These are phyloP conservation scores for Apamea sordens DNA, from an alignment of 2,888 invertebrate species.

Conservation along the genomic window DNA sequence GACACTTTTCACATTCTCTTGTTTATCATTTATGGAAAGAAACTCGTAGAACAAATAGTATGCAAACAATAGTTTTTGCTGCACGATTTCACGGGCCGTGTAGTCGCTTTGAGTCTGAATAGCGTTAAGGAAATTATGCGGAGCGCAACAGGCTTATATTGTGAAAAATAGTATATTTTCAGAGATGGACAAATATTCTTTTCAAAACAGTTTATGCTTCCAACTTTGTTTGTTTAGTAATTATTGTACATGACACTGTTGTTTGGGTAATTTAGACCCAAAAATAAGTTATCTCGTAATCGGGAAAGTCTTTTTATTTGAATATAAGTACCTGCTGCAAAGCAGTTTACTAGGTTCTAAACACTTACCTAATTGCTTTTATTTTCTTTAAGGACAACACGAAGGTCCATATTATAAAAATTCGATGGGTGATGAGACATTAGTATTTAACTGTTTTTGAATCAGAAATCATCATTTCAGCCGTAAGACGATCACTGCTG, in stretches of 20 bases:
- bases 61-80: slow-evolving; percentile 44
- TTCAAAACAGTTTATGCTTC: not conserved
- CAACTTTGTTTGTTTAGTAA: not conserved
- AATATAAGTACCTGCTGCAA: not conserved
- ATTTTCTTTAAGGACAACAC: not conserved
- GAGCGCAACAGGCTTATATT: slow-evolving; percentile 63
- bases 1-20: not conserved
- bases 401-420: no score
- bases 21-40: slow-evolving; percentile 19
- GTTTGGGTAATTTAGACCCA: not conserved
- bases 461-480: not conserved
- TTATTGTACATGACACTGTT: not conserved
- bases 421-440: not conserved
- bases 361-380: not conserved
- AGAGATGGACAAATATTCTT: slow-evolving; percentile 32
- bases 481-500: no score
- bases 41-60: slow-evolving; percentile 30
- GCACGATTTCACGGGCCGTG: slow-evolving; percentile 63
- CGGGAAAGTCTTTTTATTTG: not conserved
- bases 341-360: not conserved
- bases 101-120: slow-evolving; percentile 66
- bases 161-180: slow-evolving; percentile 41
- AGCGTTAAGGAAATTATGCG: slow-evolving; percentile 56
- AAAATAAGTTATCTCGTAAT: not conserved
- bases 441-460: not conserved